phyloP scores from a whole-genome alignment of 2,113 vertebrate genomes.

The Electrona antarctica region DNA sequence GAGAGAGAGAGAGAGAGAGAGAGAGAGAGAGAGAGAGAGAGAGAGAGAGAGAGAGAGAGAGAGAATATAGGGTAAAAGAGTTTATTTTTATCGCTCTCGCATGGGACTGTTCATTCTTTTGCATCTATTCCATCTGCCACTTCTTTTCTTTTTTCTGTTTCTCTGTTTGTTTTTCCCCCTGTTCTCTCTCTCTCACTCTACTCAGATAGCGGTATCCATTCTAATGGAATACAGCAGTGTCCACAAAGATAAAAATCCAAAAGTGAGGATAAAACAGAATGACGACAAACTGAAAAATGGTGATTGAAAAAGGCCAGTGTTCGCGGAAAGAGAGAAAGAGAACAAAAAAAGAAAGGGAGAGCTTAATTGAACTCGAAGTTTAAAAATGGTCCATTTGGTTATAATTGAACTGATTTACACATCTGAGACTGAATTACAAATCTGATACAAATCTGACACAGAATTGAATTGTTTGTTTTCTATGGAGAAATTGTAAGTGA shows the following conservation, averaged over 20 bases:
- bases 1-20: conserved; percentile 28
- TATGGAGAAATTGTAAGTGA: background rate
- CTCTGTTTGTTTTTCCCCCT: conserved; percentile 10
- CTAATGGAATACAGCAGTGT: background rate
- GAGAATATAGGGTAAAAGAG: conserved; percentile 75
- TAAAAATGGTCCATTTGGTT: no score
- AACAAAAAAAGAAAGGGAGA: background rate
- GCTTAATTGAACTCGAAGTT: background rate
- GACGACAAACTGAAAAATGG: conserved; percentile 10
- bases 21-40: conserved; percentile 19
- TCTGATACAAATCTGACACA: no score
- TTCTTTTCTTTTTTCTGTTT: conserved; percentile 16
- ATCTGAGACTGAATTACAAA: no score
- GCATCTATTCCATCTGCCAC: conserved; percentile 66
- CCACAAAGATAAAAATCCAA: background rate
- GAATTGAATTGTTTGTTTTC: no score
- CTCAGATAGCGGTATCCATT: conserved; percentile 23
- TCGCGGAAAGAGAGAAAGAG: background rate
- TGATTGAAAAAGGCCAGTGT: conserved; percentile 7
- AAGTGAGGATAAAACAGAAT: background rate
- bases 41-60: conserved; percentile 16
- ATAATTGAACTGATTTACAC: no score
- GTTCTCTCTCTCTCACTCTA: conserved; percentile 18
- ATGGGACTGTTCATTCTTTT: conserved; percentile 74
- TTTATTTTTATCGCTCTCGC: conserved; percentile 78